phyloP scores from a whole-genome alignment of 92 coral and sea anemone species.

The Phenganax subtilis region DNA sequence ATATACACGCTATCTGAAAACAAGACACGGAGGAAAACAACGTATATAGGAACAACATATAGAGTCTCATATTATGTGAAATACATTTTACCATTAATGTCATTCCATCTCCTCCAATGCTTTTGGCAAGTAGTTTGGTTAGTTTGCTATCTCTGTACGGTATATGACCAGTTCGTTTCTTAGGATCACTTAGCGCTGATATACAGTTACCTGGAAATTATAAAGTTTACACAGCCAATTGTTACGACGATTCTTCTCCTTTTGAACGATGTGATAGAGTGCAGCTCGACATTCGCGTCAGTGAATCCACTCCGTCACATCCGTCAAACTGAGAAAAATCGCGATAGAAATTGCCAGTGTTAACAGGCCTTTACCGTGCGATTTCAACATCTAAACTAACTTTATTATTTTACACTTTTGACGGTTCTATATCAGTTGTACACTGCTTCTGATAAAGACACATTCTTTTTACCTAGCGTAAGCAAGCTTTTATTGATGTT shows the following conservation, averaged over 20 bases:
- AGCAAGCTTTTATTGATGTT: conserved; percentile 93
- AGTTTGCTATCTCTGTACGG: conserved; percentile 97
- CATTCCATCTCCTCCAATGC: conserved; percentile 97
- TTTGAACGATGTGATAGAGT: not conserved
- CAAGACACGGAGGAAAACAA: not conserved
- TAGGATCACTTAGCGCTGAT: conserved; percentile 86
- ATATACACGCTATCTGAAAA: conserved; percentile 92
- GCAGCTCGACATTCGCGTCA: no score
- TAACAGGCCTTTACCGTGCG: no score
- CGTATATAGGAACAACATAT: no score
- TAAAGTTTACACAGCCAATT: not conserved
- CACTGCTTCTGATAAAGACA: no score
- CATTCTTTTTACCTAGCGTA: conserved; percentile 62
- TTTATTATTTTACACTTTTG: no score
- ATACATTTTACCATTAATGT: conserved; percentile 76
- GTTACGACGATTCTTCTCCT: not conserved
- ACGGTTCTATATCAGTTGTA: no score
- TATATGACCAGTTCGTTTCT: conserved; percentile 72
- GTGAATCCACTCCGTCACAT: no score
- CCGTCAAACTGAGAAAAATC: no score
- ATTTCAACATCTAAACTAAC: no score
- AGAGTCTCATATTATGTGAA: no score
- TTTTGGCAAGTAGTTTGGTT: conserved; percentile 90
- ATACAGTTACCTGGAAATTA: conserved; percentile 78
- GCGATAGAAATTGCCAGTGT: no score